Conservation (phyloP, 2,113 vertebrate species). For the Bufo gargarizans region DNA sequence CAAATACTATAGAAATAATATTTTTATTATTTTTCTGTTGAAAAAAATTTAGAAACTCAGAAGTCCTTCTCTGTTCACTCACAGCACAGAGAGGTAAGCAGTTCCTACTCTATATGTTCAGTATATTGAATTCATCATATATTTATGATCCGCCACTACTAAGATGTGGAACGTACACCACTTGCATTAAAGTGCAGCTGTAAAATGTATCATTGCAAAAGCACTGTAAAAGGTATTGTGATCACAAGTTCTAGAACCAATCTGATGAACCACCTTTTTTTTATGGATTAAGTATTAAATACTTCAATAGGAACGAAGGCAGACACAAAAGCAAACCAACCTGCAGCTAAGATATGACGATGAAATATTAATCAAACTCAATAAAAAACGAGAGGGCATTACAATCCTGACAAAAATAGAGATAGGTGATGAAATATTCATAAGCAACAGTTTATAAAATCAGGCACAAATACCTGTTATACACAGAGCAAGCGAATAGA, state of each 20-base stretch:
- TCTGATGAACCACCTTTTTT: slow-evolving; percentile 40
- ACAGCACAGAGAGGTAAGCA: neutral
- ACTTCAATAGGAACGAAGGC: slow-evolving; percentile 52
- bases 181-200: slow-evolving; percentile 26
- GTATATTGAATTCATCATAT: slow-evolving; percentile 28
- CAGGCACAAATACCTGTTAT: slow-evolving; percentile 57
- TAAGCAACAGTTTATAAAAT: slow-evolving; percentile 60
- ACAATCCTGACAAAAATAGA: slow-evolving; percentile 59
- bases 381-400: slow-evolving; percentile 60
- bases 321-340: slow-evolving; percentile 58
- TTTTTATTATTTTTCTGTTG: neutral
- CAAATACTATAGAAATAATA: neutral
- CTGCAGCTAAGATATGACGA: slow-evolving; percentile 59
- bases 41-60: neutral
- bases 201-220: slow-evolving; percentile 34
- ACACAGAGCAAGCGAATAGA: slow-evolving; percentile 56
- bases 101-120: neutral
- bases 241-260: slow-evolving; percentile 39
- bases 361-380: slow-evolving; percentile 59
- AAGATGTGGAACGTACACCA: neutral
- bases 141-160: slow-evolving; percentile 23
- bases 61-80: neutral
- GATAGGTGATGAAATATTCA: slow-evolving; percentile 58
- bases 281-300: slow-evolving; percentile 53
- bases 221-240: slow-evolving; percentile 49